These are phyloP conservation scores for Platycheirus albimanus DNA, from an alignment of 2,888 invertebrate genomes.

Conservation along the genomic window DNA sequence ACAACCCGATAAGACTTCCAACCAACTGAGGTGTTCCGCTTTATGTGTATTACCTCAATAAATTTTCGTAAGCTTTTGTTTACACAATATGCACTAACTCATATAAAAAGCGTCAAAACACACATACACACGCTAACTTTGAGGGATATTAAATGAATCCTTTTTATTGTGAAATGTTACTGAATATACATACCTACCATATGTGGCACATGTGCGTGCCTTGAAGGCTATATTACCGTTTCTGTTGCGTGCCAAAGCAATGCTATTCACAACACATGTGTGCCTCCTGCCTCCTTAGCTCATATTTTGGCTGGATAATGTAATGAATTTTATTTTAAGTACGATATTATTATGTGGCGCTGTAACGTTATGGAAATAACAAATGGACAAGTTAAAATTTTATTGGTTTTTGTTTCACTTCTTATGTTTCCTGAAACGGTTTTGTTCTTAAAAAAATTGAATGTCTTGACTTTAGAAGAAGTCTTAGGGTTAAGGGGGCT, in stretches of 20 bases:
- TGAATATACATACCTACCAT: conserved; percentile 31
- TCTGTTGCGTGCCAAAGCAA: conserved; percentile 48
- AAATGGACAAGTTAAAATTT: not conserved
- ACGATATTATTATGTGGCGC: conserved; percentile 22
- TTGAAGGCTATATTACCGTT: conserved; percentile 33
- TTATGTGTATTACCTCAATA: conserved; percentile 23
- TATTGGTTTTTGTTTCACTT: not conserved
- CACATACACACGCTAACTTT: not conserved
- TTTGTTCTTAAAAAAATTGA: too few species aligned
- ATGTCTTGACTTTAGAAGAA: too few species aligned
- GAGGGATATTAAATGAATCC: conserved; percentile 31
- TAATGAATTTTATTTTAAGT: conserved; percentile 52
- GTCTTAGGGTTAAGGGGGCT: too few species aligned
- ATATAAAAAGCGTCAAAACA: not conserved
- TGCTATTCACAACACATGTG: conserved; percentile 29
- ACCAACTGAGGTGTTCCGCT: conserved; percentile 25
- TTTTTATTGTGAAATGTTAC: conserved; percentile 21
- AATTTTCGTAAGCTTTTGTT: conserved; percentile 41
- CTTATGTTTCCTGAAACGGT: too few species aligned
- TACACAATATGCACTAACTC: conserved; percentile 19
- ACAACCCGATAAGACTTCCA: conserved; percentile 10
- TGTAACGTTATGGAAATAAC: conserved; percentile 5
- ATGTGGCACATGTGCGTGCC: conserved; percentile 32
- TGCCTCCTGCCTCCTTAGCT: not conserved
- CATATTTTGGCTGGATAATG: conserved; percentile 8